Evolutionary conservation across 2,888 invertebrate genomes (phyloP), one percentile per base, ranked within the genome.

Genomic region (Hyposoter dolosus): DNA sequence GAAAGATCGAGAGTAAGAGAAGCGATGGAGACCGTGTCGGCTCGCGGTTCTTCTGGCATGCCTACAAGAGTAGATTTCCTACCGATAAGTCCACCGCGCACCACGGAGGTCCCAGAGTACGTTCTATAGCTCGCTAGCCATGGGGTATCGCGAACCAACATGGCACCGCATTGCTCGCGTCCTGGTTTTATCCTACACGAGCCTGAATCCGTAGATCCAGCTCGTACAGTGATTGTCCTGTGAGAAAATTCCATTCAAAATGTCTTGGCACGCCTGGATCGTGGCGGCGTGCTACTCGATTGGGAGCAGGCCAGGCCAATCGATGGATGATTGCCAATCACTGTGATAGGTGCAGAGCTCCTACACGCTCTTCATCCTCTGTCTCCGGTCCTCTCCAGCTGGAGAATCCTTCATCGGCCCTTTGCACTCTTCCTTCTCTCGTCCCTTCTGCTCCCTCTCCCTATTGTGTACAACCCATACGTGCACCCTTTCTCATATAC

Each of bases 41-140:
- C 86, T 85, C 86, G 87, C 84, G 84, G 84, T 84, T 83, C 88
- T 88, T 88, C 84, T 86, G 89, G 92, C 92, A 92, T 93, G 90
- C 93, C 93, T 92, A 91, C 93, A 92, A 93, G 91, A 92, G 91
- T 91, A 93, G 93, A 93, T 93, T 92, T 92, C 90, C 92, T 90
- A 89, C 90, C 90, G 93, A 93, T 93, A 93, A 92, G 91, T 91
- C 91, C 90, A 89, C 88, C 91, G 91, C 77, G 86, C 91, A 90
- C 90, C 92, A 91, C 90, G 93, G 93, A 93, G 93, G 93, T 92
- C 92, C 90, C 89, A 85, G 89, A 28, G 53, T 88, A 89, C 89
- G 90, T 43, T 75, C 75, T 68, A 88, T 87, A 88, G 80, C 87
- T 79, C 87, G 81, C 88, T 88, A 86, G 83, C 86, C 86, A 83